These are phyloP conservation scores for Plebejus melissa DNA, from an alignment of 2,888 invertebrate species.

Conservation along the genomic window DNA sequence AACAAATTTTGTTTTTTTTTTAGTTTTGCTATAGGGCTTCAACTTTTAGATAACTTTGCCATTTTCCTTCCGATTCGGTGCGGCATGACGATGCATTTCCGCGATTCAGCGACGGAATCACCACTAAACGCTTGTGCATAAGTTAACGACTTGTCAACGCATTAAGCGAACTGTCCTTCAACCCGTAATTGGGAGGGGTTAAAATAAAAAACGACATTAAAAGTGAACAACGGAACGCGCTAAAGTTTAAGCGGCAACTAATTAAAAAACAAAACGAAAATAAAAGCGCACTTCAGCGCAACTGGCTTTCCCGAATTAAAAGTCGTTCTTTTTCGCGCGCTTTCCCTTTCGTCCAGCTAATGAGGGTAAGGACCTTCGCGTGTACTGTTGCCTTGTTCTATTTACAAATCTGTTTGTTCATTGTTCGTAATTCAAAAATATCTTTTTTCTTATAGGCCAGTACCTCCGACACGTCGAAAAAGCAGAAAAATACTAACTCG, in stretches of 20 bases:
- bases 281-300: slow-evolving; percentile 53
- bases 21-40: not conserved
- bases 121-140: slow-evolving; percentile 36
- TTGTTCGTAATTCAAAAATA: slow-evolving; percentile 32
- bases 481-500: slow-evolving; percentile 14
- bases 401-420: slow-evolving; percentile 42
- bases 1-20: slow-evolving; percentile 14
- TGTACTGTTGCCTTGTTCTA: slow-evolving; percentile 48
- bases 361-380: slow-evolving; percentile 63
- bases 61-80: not conserved
- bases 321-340: slow-evolving; percentile 61
- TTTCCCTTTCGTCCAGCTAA: slow-evolving; percentile 68
- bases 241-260: slow-evolving; percentile 69
- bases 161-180: slow-evolving; percentile 43
- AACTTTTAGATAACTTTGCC: slow-evolving; percentile 21
- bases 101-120: not conserved
- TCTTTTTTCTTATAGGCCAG: slow-evolving; percentile 30
- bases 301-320: slow-evolving; percentile 64
- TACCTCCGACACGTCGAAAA: slow-evolving; percentile 7
- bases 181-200: slow-evolving; percentile 44
- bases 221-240: slow-evolving; percentile 55
- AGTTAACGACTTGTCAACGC: slow-evolving; percentile 40
- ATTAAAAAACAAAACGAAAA: slow-evolving; percentile 68
- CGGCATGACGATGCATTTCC: not conserved
- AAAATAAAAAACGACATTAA: slow-evolving; percentile 46